These are phyloP conservation scores for Eilema griseolum DNA, from an alignment of 2,888 invertebrate genomes.

Conservation along the genomic window DNA sequence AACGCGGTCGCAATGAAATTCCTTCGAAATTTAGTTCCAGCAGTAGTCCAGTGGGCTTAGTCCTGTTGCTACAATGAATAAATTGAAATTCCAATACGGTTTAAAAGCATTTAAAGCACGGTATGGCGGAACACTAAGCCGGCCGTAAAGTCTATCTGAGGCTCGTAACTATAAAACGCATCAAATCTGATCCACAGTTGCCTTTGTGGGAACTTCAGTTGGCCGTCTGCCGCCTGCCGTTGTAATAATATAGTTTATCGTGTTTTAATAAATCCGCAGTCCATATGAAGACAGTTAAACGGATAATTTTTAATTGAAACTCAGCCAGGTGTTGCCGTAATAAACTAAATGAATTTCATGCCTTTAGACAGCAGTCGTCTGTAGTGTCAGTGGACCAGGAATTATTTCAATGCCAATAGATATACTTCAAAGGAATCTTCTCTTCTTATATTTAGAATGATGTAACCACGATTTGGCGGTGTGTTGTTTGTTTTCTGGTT, in stretches of 20 bases:
- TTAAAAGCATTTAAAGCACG: conserved; percentile 57
- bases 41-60: conserved; percentile 26
- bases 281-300: conserved; percentile 69
- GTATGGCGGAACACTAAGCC: conserved; percentile 61
- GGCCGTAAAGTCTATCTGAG: conserved; percentile 72
- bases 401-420: conserved; percentile 36
- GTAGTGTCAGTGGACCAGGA: conserved; percentile 44
- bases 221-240: conserved; percentile 64
- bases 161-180: conserved; percentile 76
- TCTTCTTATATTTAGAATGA: conserved; percentile 47
- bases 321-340: conserved; percentile 72
- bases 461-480: conserved; percentile 44
- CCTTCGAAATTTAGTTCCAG: conserved; percentile 17
- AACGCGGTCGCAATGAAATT: conserved; percentile 11
- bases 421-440: conserved; percentile 36
- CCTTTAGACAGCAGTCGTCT: conserved; percentile 49
- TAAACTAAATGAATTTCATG: conserved; percentile 68
- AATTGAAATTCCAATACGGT: conserved; percentile 57
- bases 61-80: conserved; percentile 45
- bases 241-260: conserved; percentile 74
- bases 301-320: conserved; percentile 78
- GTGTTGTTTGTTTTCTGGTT: conserved; percentile 31
- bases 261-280: conserved; percentile 71
- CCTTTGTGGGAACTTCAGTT: conserved; percentile 72
- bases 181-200: conserved; percentile 76